phyloP scores from a whole-genome alignment of 2,113 vertebrate species.

The Oncorhynchus kisutch region DNA sequence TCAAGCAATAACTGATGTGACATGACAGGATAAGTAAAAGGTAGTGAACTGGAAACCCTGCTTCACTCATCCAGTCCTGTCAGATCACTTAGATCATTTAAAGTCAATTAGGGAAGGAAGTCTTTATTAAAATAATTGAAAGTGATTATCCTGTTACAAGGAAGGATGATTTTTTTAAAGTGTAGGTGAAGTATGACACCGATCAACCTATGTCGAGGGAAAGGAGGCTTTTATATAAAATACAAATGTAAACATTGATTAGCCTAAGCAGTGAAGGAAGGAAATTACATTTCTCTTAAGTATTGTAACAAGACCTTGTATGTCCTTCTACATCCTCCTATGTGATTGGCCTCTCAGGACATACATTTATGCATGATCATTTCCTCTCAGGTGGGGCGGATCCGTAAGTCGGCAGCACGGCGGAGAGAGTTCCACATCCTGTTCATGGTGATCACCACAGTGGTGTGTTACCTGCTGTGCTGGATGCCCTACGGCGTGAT shows the following conservation, averaged over 20 bases:
- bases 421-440: conserved; percentile 74
- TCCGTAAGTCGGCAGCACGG: conserved; percentile 63
- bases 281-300: neutral
- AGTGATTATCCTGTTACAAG: no score
- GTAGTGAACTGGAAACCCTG: neutral
- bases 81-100: no score
- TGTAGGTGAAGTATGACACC: no score
- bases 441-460: conserved; percentile 74
- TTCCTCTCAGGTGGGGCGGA: conserved; percentile 64
- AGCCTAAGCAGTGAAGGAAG: neutral
- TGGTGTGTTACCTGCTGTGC: conserved; percentile 72
- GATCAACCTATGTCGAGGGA: no score
- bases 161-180: no score
- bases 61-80: neutral
- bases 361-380: neutral
- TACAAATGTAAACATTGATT: no score
- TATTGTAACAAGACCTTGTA: neutral
- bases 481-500: conserved; percentile 75
- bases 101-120: no score
- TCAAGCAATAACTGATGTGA: neutral
- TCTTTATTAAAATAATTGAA: no score
- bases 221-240: no score
- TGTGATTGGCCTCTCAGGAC: neutral
- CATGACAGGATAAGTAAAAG: neutral
- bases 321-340: no score